Base-by-base conservation (phyloP, 2,113 vertebrate genomes). In the Leptosomus discolor region DNA sequence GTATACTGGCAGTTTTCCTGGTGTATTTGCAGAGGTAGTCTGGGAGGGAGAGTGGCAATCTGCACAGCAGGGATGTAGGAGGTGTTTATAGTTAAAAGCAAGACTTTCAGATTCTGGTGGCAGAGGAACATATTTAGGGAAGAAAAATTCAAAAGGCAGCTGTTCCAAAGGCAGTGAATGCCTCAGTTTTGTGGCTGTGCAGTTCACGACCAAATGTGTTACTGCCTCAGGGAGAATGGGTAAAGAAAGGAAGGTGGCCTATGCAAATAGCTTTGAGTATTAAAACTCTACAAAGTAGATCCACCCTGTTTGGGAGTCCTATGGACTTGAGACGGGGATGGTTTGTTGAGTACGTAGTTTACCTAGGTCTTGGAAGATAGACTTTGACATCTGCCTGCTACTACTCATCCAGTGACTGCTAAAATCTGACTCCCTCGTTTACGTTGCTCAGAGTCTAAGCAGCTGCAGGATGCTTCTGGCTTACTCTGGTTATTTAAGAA, bases 41-140 rank as follows among this genome's bases (percentile, higher is more conserved):
- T 86, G 46, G 11, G 63, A 94, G 34, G 39, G 37, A 88, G 71
- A 73, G 67, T 29, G 41, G 29, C 58, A 90, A 70, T 77, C 78
- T 93, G 75, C 78, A 91, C 45, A 80, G 58, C 63, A 77, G 67
- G 45, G 63, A 12, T 58, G 85, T 90, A 69, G 85, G 75, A 93
- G 75, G 37, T 83, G 41, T 92, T 90, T 88, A 74, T 90, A 90
- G 88, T 86, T 37, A 77, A 69, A 97, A 93, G 8, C 53, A 90
- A 54, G 1, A 2, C 18, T 90, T 94, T 70, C 71, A 80, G 45
- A 20, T 80, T 85, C 63, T 80, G 39, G 32, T 63, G 61, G 12
- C 32, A 85, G n/a, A 74, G 29, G 12, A 92, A 83, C 41, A 29
- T 58, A 74, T 77, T 76, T 88, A 80, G 32, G 14, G 79, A 92